Evolutionary conservation across 2,797 vertebrate species (phyloP).

Genomic region (Rachycentron canadum): DNA sequence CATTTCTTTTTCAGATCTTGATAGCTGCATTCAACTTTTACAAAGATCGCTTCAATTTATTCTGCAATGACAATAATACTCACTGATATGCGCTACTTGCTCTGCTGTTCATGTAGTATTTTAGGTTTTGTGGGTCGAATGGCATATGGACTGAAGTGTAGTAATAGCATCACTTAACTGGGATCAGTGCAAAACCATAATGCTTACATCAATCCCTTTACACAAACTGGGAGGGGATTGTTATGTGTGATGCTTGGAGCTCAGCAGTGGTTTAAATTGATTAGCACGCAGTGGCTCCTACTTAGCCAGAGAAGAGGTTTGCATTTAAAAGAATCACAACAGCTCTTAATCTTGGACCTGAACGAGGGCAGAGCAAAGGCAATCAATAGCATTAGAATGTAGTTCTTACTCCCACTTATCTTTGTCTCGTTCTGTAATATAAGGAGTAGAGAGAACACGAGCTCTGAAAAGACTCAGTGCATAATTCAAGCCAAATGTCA

Average conservation of each 20-base stretch:
- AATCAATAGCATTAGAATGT: slow-evolving; percentile 80
- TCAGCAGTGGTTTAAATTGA: slow-evolving; percentile 66
- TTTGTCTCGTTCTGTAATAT: slow-evolving; percentile 62
- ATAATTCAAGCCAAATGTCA: slow-evolving; percentile 64
- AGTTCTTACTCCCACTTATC: slow-evolving; percentile 73
- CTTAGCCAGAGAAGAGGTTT: slow-evolving; percentile 60
- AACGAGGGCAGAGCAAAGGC: slow-evolving; percentile 66
- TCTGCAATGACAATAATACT: slow-evolving; percentile 3
- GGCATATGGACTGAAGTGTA: slow-evolving; percentile 28
- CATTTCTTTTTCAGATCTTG: not conserved
- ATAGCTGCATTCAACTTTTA: not conserved
- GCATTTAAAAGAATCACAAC: slow-evolving; percentile 73
- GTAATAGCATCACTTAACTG: slow-evolving; percentile 58
- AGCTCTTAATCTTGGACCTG: slow-evolving; percentile 75
- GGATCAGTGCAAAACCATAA: slow-evolving; percentile 43
- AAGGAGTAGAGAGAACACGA: slow-evolving; percentile 43
- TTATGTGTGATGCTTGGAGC: slow-evolving; percentile 44
- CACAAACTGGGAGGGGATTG: slow-evolving; percentile 35
- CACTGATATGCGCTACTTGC: not conserved
- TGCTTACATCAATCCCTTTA: slow-evolving; percentile 21
- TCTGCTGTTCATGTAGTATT: slow-evolving; percentile 26
- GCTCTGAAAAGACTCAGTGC: slow-evolving; percentile 42
- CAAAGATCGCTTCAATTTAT: not conserved
- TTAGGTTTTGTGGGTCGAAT: slow-evolving; percentile 23
- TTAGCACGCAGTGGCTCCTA: slow-evolving; percentile 59